Percentiles rank a stretch among this genome's conserved stretches.
Evolutionary conservation across 2,797 vertebrate genomes (phyloP).

Genomic region (Notolepis coatsorum): DNA sequence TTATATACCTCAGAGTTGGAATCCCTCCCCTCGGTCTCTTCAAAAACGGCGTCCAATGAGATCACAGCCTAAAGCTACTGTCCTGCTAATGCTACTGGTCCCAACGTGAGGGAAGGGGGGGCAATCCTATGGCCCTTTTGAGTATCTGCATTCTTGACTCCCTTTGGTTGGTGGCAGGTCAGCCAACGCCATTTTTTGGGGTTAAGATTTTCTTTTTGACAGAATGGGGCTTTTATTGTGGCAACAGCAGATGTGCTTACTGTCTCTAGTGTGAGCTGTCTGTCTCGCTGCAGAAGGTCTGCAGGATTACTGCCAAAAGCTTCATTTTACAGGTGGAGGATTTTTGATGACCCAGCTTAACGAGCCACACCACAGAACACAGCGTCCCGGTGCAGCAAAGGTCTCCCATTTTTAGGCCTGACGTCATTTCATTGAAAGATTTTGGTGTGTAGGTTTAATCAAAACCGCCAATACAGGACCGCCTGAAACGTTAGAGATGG

Average conservation of each 20-base stretch:
- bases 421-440: not conserved
- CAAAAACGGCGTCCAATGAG: too few species aligned
- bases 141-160: too few species aligned
- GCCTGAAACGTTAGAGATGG: too few species aligned
- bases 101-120: too few species aligned
- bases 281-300: not conserved
- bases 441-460: too few species aligned
- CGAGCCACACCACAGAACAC: constrained; percentile 11
- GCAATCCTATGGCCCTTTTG: too few species aligned
- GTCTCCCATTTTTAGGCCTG: not conserved
- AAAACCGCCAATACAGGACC: too few species aligned
- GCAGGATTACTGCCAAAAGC: constrained; percentile 17
- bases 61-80: not conserved
- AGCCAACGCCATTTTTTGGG: too few species aligned
- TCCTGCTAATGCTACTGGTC: not conserved
- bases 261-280: constrained; percentile 9
- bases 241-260: not conserved
- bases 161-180: too few species aligned
- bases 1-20: too few species aligned
- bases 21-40: too few species aligned
- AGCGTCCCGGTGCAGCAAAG: constrained; percentile 6
- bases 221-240: not conserved
- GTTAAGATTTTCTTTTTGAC: not conserved
- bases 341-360: constrained; percentile 34
- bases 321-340: constrained; percentile 22